Base-by-base conservation (phyloP, 2,888 invertebrate species). In the Synergus laeviventris region DNA sequence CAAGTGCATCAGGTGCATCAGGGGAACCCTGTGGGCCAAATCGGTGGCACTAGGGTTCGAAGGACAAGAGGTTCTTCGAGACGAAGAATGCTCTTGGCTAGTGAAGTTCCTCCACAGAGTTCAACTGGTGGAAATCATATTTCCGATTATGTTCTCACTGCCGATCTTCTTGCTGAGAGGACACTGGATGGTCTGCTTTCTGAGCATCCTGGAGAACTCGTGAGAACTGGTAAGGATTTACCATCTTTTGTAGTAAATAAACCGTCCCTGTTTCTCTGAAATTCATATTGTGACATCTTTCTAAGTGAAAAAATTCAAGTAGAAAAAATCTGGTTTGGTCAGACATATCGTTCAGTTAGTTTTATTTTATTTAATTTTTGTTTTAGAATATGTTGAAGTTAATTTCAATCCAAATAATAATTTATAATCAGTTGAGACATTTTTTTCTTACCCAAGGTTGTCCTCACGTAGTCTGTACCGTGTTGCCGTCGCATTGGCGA, bases 401-500 rank as follows among this genome's bases (percentile, higher is more conserved):
- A 31, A 31, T 31, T 31, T 31, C n/a, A n/a, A n/a, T n/a, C n/a
- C n/a, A n/a, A n/a, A n/a, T 42, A 14, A 14, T 42, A 14, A 42
- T 14, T 42, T 14, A 42, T 42, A 42, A 42, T 14, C 14, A 38
- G 31, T 54, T 73, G 1, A 61, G 62, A 62, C 54, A 62, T 38
- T 61, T 39, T 73, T 54, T 36, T 49, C n/a, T n/a, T 49, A 21
- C n/a, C 49, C 2, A 76, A 80, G 80, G 80, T 45, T 80, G 78
- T 89, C 99, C 99, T 42, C 96, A 98, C 91, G 96, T 99, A 87
- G 96, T 99, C 81, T 99, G 99, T 91, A 97, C 98, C 49, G 96
- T 97, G 62, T 92, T 99, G 85, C 99, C 99, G 79, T 95, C 96
- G 2, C 99, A 99, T 91, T 99, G 99, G 99, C 94, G 99, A 83